Conservation (phyloP, 2,888 invertebrate species). For the Lasiommata megera region DNA sequence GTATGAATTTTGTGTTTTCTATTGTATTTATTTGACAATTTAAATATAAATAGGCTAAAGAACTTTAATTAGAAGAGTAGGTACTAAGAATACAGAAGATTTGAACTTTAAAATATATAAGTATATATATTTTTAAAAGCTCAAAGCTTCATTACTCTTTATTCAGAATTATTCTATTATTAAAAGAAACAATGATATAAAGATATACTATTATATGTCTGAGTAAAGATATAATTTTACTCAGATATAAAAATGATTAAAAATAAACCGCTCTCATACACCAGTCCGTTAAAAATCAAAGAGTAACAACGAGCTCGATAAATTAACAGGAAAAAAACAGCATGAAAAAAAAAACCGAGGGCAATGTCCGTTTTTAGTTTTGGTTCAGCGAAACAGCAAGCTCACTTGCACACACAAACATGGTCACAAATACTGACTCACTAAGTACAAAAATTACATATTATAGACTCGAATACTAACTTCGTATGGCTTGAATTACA, state of each 20-base stretch:
- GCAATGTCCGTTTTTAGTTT: slow-evolving; percentile 73
- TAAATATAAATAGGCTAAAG: too few species aligned
- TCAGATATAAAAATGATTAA: too few species aligned
- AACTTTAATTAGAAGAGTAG: too few species aligned
- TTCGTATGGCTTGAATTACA: slow-evolving; percentile 25
- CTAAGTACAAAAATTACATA: slow-evolving; percentile 14
- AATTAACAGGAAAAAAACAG: slow-evolving; percentile 56
- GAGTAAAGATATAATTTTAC: not conserved
- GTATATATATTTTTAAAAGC: too few species aligned
- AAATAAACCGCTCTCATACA: slow-evolving; percentile 7
- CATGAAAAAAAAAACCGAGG: slow-evolving; percentile 54
- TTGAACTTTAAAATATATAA: too few species aligned
- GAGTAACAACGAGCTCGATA: slow-evolving; percentile 40
- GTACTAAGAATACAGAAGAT: too few species aligned
- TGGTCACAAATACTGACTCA: slow-evolving; percentile 27
- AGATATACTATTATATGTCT: too few species aligned
- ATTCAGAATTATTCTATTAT: too few species aligned
- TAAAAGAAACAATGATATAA: too few species aligned
- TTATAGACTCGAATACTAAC: slow-evolving; percentile 19
- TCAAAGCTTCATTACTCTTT: too few species aligned
- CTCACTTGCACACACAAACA: slow-evolving; percentile 43
- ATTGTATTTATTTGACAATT: too few species aligned
- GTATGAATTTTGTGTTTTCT: too few species aligned
- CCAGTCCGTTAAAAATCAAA: slow-evolving; percentile 17
- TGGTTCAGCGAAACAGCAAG: slow-evolving; percentile 59